Evolutionary conservation across 2,113 vertebrate genomes (phyloP).

Genomic region (Sinocyclocheilus anshuiensis): DNA sequence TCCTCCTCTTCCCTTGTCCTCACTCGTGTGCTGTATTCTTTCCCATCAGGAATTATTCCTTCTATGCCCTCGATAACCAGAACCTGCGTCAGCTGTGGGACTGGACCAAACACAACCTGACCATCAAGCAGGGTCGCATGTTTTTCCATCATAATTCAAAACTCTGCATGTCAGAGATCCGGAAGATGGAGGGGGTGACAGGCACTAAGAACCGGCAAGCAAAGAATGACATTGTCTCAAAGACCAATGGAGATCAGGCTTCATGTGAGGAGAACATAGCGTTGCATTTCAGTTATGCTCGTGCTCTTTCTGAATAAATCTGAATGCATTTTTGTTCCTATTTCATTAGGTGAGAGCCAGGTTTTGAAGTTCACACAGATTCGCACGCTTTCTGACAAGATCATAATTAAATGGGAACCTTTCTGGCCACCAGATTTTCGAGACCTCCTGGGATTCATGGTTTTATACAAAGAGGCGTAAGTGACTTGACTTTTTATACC

Average conservation of each 20-base stretch:
- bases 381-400: conserved; percentile 82
- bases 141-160: conserved; percentile 98
- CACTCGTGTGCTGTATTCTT: background rate
- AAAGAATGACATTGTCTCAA: conserved; percentile 87
- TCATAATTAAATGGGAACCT: conserved; percentile 88
- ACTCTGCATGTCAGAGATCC: conserved; percentile 91
- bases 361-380: conserved; percentile 85
- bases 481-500: conserved; percentile 50
- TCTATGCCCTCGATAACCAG: conserved; percentile 96
- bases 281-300: background rate
- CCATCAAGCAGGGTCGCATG: conserved; percentile 85
- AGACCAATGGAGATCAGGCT: conserved; percentile 95
- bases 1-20: background rate
- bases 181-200: conserved; percentile 88
- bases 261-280: conserved; percentile 81
- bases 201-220: conserved; percentile 88
- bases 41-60: conserved; percentile 81
- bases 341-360: conserved; percentile 85
- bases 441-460: conserved; percentile 95
- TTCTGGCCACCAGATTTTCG: conserved; percentile 95
- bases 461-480: conserved; percentile 98
- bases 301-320: background rate
- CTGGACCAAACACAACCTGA: conserved; percentile 96
- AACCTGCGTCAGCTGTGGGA: conserved; percentile 97
- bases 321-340: background rate